A percentile compares a stretch with the other conserved stretches of the same genome.
Conservation (phyloP, 2,888 invertebrate species). For the Anthophora plumipes region DNA sequence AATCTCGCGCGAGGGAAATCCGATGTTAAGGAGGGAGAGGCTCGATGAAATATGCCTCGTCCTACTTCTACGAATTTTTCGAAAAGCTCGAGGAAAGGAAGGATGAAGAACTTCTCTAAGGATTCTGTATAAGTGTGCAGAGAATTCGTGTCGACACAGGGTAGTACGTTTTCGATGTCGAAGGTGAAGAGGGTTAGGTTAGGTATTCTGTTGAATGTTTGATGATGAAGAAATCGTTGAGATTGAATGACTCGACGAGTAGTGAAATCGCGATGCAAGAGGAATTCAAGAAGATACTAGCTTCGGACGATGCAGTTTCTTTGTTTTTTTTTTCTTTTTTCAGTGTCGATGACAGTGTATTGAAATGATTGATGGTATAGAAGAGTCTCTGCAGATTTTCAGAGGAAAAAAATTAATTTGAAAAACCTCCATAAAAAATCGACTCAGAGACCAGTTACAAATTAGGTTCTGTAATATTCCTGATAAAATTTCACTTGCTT, state of each 20-base stretch:
- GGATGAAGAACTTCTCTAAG: not conserved
- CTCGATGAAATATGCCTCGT: constrained; percentile 30
- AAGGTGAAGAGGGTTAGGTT: not conserved
- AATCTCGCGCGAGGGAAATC: constrained; percentile 35
- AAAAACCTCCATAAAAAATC: too few relatives aligned
- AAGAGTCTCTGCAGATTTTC: too few relatives aligned
- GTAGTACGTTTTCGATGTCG: not conserved
- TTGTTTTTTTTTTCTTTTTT: too few relatives aligned
- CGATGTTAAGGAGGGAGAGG: constrained; percentile 24
- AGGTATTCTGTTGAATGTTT: not conserved
- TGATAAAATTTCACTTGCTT: too few relatives aligned
- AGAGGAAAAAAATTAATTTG: too few relatives aligned
- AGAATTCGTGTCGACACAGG: not conserved
- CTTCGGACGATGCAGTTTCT: not conserved
- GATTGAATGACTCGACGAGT: not conserved
- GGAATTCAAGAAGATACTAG: not conserved
- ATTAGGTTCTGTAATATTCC: too few relatives aligned
- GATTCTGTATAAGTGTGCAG: not conserved
- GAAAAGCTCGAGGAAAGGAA: not conserved
- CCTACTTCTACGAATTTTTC: constrained; percentile 16
- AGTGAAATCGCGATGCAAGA: not conserved
- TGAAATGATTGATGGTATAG: too few relatives aligned
- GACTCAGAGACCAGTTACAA: too few relatives aligned
- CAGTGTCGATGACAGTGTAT: not conserved
- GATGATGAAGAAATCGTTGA: not conserved